These are phyloP conservation scores for Mercenaria mercenaria DNA, from an alignment of 1,140 invertebrate genomes.

Conservation along the genomic window DNA sequence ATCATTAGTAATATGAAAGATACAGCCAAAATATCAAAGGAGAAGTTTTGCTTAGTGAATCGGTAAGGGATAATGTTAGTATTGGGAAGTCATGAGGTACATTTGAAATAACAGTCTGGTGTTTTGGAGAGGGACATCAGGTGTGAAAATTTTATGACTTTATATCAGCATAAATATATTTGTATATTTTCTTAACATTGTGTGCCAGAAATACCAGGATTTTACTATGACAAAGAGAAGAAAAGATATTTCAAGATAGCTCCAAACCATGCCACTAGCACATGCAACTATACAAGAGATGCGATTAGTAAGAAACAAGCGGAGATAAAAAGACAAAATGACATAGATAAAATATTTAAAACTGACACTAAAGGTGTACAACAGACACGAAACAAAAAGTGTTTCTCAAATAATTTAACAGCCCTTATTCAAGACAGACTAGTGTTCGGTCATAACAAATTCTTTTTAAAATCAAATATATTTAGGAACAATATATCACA, in stretches of 20 bases:
- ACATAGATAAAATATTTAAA: constrained; percentile 43
- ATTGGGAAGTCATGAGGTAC: too few relatives aligned
- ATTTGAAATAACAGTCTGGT: too few relatives aligned
- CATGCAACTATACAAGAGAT: constrained; percentile 71
- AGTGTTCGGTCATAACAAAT: constrained; percentile 1
- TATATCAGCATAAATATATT: too few relatives aligned
- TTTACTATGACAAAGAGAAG: constrained; percentile 78
- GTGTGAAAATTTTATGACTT: too few relatives aligned
- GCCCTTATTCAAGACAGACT: not conserved
- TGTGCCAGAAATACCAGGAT: constrained; percentile 77
- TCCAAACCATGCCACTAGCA: constrained; percentile 64
- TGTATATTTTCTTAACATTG: constrained; percentile 67
- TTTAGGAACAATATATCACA: not conserved
- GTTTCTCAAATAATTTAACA: not conserved
- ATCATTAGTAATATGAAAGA: too few relatives aligned
- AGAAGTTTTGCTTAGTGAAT: too few relatives aligned
- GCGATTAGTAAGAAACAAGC: constrained; percentile 65
- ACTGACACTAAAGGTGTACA: not conserved
- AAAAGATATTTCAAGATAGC: constrained; percentile 79
- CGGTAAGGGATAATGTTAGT: too few relatives aligned
- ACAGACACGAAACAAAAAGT: not conserved
- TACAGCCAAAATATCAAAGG: too few relatives aligned
- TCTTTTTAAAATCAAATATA: not conserved
- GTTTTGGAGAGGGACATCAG: too few relatives aligned
- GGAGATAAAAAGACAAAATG: constrained; percentile 73